phyloP scores from a whole-genome alignment of 2,888 invertebrate species.

The Pterostichus niger region DNA sequence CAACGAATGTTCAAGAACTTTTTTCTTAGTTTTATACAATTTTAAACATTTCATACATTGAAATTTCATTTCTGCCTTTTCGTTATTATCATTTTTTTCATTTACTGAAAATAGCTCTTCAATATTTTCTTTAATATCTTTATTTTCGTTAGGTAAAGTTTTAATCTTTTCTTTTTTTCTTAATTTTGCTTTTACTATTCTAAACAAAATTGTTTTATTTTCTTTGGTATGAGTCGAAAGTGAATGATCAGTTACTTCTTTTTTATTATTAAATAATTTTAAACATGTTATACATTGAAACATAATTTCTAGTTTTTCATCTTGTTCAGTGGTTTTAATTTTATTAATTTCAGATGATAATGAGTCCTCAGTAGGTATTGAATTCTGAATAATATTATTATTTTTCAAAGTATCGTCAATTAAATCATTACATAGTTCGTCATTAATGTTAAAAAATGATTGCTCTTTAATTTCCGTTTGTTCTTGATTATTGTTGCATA shows the following conservation, averaged over 20 bases:
- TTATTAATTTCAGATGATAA: too few species aligned
- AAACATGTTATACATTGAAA: slow-evolving; percentile 40
- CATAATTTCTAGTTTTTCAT: slow-evolving; percentile 27
- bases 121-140: not conserved
- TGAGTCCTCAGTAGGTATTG: too few species aligned
- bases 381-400: too few species aligned
- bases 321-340: not conserved
- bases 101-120: not conserved
- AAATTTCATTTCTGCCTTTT: not conserved
- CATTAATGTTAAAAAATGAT: too few species aligned
- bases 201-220: not conserved
- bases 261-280: slow-evolving; percentile 14
- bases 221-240: slow-evolving; percentile 21
- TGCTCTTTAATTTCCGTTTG: too few species aligned
- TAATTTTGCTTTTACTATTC: slow-evolving; percentile 33
- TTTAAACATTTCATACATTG: not conserved
- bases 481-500: too few species aligned
- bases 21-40: not conserved
- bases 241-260: slow-evolving; percentile 37
- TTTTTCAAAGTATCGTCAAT: too few species aligned
- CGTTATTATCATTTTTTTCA: not conserved
- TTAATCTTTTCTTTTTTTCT: slow-evolving; percentile 2
- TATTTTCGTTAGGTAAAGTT: not conserved
- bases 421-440: too few species aligned
- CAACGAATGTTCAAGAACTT: too few species aligned